Conservation (phyloP, 2,797 vertebrate species). For the Microhierax caerulescens region DNA sequence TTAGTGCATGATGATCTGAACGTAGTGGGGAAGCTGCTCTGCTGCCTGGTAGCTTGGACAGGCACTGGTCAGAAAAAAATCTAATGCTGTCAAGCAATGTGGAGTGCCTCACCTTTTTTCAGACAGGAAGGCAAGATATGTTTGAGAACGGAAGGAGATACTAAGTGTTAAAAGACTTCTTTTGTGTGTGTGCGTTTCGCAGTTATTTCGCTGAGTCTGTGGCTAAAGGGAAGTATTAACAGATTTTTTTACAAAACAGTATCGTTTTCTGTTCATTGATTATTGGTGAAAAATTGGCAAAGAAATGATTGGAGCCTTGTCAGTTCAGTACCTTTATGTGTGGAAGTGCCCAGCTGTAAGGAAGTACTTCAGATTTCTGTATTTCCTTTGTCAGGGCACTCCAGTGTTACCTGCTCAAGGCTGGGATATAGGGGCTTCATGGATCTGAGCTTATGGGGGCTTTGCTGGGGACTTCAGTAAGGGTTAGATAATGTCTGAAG, state of each 20-base stretch:
- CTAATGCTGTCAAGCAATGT: neutral
- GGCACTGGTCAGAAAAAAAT: neutral
- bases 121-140: neutral
- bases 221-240: neutral
- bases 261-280: rapidly evolving
- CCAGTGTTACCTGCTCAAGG: neutral
- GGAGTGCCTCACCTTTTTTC: rapidly evolving
- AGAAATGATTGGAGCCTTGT: neutral
- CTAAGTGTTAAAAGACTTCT: neutral
- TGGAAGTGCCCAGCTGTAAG: neutral
- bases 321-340: neutral
- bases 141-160: neutral
- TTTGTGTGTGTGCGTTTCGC: neutral
- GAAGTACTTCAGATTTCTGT: neutral
- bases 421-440: rapidly evolving
- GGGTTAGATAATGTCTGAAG: neutral
- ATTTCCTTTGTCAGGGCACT: rapidly evolving
- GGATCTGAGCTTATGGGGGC: neutral
- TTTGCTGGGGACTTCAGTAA: neutral
- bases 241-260: neutral
- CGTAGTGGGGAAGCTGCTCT: neutral
- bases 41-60: neutral
- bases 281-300: neutral
- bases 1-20: neutral
- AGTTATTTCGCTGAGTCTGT: neutral